These are phyloP conservation scores for Hirtodrosophila alboralis DNA, from an alignment of 2,888 invertebrate genomes.

Conservation along the genomic window DNA sequence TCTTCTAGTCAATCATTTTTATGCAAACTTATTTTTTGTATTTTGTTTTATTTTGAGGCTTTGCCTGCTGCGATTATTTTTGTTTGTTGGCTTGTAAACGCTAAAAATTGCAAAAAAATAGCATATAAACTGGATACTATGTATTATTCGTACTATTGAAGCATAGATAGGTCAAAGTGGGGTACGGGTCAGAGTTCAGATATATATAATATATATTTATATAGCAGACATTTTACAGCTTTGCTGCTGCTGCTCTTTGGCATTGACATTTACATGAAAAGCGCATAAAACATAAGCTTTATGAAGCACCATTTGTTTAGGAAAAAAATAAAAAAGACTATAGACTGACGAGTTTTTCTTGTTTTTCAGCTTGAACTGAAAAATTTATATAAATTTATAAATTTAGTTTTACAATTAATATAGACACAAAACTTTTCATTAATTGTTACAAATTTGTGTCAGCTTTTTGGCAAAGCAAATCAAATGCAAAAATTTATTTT, in stretches of 20 bases:
- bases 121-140: conserved; percentile 7
- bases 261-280: conserved; percentile 12
- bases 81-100: conserved; percentile 52
- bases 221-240: conserved; percentile 4
- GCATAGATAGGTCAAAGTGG: conserved; percentile 2
- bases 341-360: too few species aligned
- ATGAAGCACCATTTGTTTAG: background rate
- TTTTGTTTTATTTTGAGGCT: conserved; percentile 8
- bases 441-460: background rate
- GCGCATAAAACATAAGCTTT: background rate
- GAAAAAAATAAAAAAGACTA: too few species aligned
- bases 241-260: too few species aligned
- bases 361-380: too few species aligned
- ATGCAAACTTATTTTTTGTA: background rate
- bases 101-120: conserved; percentile 15
- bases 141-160: conserved; percentile 2
- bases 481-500: conserved; percentile 16
- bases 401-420: background rate
- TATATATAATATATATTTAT: too few species aligned
- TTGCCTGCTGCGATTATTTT: conserved; percentile 36
- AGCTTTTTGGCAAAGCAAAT: conserved; percentile 3
- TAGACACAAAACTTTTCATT: background rate
- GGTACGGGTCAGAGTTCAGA: conserved; percentile 5
- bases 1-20: background rate
- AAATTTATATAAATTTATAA: too few species aligned